phyloP scores from a whole-genome alignment of 1,140 invertebrate genomes.

The Leptinotarsa defecta region DNA sequence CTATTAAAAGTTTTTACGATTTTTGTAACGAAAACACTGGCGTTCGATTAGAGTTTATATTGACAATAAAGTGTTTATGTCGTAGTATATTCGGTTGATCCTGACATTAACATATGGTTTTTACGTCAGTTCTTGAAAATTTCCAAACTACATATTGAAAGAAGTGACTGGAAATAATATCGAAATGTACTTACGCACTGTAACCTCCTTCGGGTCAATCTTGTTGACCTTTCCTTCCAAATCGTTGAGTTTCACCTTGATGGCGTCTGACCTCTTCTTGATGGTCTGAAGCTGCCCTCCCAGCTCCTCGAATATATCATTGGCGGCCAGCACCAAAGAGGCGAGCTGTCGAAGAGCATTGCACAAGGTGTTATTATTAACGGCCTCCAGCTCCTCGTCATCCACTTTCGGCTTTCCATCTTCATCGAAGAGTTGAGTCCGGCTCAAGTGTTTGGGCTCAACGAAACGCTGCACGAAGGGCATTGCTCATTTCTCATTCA shows the following conservation, averaged over 20 bases:
- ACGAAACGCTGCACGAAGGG: slow-evolving; percentile 74
- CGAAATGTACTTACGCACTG: slow-evolving; percentile 75
- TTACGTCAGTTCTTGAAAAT: too few relatives aligned
- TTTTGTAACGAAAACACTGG: too few relatives aligned
- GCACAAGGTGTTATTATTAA: slow-evolving; percentile 76
- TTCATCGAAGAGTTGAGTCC: slow-evolving; percentile 63
- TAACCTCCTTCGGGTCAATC: slow-evolving; percentile 78
- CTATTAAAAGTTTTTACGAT: too few relatives aligned
- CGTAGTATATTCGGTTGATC: too few relatives aligned
- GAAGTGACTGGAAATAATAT: too few relatives aligned
- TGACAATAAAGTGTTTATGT: too few relatives aligned
- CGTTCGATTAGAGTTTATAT: too few relatives aligned
- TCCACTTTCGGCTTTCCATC: slow-evolving; percentile 63
- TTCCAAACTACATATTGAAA: too few relatives aligned
- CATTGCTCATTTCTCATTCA: slow-evolving; percentile 58
- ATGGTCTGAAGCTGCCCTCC: slow-evolving; percentile 70
- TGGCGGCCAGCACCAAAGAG: slow-evolving; percentile 74
- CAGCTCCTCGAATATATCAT: slow-evolving; percentile 77
- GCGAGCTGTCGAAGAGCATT: slow-evolving; percentile 77
- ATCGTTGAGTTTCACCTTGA: slow-evolving; percentile 65
- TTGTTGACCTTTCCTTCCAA: slow-evolving; percentile 65
- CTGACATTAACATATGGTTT: too few relatives aligned
- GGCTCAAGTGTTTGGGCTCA: slow-evolving; percentile 70
- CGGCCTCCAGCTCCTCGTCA: slow-evolving; percentile 74
- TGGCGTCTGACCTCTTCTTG: slow-evolving; percentile 65